Evolutionary conservation across 2,888 invertebrate genomes (phyloP).

Genomic region (Sussaba pulchella): DNA sequence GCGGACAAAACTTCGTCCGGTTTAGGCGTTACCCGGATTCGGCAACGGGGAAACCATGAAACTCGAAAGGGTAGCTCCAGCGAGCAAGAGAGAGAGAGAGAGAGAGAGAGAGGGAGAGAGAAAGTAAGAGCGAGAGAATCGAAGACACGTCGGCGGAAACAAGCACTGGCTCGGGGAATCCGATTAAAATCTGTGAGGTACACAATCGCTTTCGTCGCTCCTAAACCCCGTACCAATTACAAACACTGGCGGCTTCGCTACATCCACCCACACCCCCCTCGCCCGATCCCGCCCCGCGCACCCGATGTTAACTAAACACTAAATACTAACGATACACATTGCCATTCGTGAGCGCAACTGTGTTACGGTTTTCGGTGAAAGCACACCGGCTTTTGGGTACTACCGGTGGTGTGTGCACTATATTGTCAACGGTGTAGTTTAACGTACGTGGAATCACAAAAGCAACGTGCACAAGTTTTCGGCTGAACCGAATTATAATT

Average conservation of each 20-base stretch:
- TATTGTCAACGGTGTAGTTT: constrained; percentile 42
- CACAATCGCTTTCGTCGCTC: constrained; percentile 81
- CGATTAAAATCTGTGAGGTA: constrained; percentile 81
- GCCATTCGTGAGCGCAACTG: constrained; percentile 57
- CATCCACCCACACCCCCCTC: constrained; percentile 20
- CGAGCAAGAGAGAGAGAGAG: constrained; percentile 13
- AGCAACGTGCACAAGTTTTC: constrained; percentile 6
- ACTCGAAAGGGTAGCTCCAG: constrained; percentile 27
- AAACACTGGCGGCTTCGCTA: constrained; percentile 82
- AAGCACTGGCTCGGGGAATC: constrained; percentile 61
- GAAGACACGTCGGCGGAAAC: not conserved
- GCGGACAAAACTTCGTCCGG: constrained; percentile 69
- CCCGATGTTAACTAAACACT: constrained; percentile 83
- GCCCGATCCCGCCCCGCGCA: too few species aligned
- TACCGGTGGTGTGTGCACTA: constrained; percentile 38
- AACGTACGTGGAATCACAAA: constrained; percentile 47
- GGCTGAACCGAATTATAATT: not conserved
- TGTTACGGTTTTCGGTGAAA: constrained; percentile 31
- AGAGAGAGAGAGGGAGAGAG: constrained; percentile 39
- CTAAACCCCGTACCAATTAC: constrained; percentile 83
- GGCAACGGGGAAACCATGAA: constrained; percentile 28
- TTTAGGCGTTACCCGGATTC: constrained; percentile 4
- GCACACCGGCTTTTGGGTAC: constrained; percentile 41
- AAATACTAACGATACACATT: constrained; percentile 82
- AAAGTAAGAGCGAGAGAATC: not conserved